Base-by-base conservation (phyloP, 1,140 invertebrate species). In the Thaumatotibia leucotreta region DNA sequence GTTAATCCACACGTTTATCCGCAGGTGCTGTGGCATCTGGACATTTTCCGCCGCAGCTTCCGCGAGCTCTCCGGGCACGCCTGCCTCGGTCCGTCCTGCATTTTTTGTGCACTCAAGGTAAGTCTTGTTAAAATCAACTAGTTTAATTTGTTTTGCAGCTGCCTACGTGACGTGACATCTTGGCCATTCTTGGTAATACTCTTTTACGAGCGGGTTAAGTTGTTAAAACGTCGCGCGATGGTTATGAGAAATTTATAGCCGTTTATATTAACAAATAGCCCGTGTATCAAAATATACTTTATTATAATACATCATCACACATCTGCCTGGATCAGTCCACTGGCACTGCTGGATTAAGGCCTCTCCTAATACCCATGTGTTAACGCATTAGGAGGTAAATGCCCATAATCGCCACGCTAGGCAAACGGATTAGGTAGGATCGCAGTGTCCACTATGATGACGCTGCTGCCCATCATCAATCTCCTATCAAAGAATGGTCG, bases 61-160 rank as follows among this genome's bases (percentile, higher is more conserved):
- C 93, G 97, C 70, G 95, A 98, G 86, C 93, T 99, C 35, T 95
- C 95, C 63, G 97, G 97, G 39, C 98, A 99, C 91, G 95, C 96
- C 4, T 99, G 98, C 80, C 97, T 98, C 93, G 96, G 95, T 27
- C 96, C 98, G 81, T 97, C 97, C 6, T 99, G 98, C 83, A 98
- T 99, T 85, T 98, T 99, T 92, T 99, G 98, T 91, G 97, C 97
- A 14, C 93, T 99, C 63, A 99, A 99, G 96, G 98, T 98, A 93
- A 95, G 94, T 71, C 11, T 45, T 31, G 35, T 66, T 69, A 66
- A 62, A 10, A 27, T 33, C 22, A 17, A 33, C 20, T 58, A 58
- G 23, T 27, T 58, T 27, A 58, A 58, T 29, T 58, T 31, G 52
- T 8, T 24, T 54, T 58, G 52, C 52, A 58, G 52, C 52, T 58